phyloP scores from a whole-genome alignment of 2,888 invertebrate genomes.

The Pseudoips prasinana region DNA sequence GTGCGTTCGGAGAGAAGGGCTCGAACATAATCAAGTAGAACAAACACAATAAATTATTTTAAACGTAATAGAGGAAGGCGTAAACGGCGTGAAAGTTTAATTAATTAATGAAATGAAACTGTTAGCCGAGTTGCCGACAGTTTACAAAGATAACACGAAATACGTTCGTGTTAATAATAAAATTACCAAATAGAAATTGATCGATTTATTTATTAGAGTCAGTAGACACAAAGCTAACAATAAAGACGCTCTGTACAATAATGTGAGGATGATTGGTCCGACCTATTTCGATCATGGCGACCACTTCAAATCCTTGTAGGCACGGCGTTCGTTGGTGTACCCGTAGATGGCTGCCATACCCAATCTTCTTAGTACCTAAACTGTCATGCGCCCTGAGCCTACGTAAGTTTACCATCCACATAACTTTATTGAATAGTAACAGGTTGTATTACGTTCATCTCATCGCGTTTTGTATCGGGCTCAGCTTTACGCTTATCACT shows the following conservation, averaged over 20 bases:
- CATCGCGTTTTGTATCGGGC: no score
- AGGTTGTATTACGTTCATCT: no score
- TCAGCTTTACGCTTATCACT: no score
- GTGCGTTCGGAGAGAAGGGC: conserved; percentile 21
- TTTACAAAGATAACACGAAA: conserved; percentile 34
- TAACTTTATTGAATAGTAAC: no score
- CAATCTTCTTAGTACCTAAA: no score
- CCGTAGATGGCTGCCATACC: no score
- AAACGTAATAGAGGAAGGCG: conserved; percentile 34
- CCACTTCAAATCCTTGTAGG: no score
- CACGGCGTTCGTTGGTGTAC: no score
- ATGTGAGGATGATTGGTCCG: no score
- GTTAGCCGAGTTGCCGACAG: conserved; percentile 36
- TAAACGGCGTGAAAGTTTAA: conserved; percentile 48
- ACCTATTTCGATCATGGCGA: no score
- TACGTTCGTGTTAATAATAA: conserved; percentile 25
- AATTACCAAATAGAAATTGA: conserved; percentile 21
- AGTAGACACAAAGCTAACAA: background rate
- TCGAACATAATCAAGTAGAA: conserved; percentile 24
- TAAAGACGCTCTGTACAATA: conserved; percentile 11
- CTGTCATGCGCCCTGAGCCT: no score
- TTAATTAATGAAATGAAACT: conserved; percentile 48
- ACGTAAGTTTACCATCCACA: no score
- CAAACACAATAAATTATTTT: conserved; percentile 36
- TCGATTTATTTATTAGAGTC: conserved; percentile 11